Conservation (phyloP, 2,888 invertebrate genomes). For the Yponomeuta malinellus region DNA sequence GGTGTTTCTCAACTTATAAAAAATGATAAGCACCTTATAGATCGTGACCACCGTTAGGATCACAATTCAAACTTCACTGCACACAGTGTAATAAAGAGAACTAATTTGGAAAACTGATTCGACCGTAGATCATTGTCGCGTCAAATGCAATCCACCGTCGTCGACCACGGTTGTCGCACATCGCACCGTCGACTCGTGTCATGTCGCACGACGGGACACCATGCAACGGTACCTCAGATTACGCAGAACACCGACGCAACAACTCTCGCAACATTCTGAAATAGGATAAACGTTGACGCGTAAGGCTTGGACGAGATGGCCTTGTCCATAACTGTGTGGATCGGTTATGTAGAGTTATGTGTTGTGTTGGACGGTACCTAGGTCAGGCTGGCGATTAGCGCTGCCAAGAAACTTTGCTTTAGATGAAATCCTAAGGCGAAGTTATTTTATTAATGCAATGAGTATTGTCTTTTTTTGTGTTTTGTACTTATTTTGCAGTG, state of each 20-base stretch:
- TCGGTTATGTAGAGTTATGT: background rate
- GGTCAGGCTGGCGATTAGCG: background rate
- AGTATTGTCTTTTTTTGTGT: no score
- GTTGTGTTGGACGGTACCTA: background rate
- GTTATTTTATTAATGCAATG: no score
- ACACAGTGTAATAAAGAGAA: no score
- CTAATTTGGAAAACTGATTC: no score
- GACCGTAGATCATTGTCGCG: no score
- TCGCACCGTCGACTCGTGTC: background rate
- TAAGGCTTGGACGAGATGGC: slow-evolving; percentile 1
- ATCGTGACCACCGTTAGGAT: no score
- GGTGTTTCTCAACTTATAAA: no score
- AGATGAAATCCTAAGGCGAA: background rate
- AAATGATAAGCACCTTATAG: no score
- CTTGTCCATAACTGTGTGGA: background rate
- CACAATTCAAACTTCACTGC: no score
- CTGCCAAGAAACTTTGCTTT: background rate
- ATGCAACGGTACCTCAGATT: background rate
- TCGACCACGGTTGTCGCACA: background rate
- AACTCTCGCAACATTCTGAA: background rate
- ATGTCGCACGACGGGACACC: background rate
- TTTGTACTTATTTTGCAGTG: no score
- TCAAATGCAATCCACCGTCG: background rate
- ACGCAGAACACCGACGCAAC: background rate
- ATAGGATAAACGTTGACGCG: background rate